Percentiles rank a stretch among this genome's conserved stretches.
These are phyloP conservation scores for Copsychus sechellarum DNA, from an alignment of 2,113 vertebrate genomes.

Conservation along the genomic window DNA sequence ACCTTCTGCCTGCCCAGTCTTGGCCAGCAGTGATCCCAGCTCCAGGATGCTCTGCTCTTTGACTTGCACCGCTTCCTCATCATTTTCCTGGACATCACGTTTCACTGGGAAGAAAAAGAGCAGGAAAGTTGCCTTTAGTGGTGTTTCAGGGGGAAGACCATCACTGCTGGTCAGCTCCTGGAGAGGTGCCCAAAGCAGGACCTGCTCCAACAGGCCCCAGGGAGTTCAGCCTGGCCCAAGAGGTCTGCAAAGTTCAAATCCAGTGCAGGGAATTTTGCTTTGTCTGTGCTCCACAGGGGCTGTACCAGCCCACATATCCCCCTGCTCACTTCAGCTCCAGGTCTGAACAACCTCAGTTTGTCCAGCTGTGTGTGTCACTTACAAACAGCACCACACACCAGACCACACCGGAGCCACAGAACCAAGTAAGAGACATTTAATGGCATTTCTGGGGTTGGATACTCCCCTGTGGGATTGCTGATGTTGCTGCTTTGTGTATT, in stretches of 20 bases:
- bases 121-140: background rate
- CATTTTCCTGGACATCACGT: constrained; percentile 94
- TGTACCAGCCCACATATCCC: background rate
- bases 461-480: background rate
- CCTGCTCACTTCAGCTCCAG: background rate
- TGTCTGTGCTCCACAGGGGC: background rate
- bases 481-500: background rate
- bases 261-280: background rate
- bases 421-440: background rate
- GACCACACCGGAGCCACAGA: background rate
- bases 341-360: background rate
- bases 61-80: constrained; percentile 96
- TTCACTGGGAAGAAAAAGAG: constrained; percentile 80
- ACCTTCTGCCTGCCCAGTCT: constrained; percentile 98
- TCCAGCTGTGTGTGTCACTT: background rate
- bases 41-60: constrained; percentile 99
- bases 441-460: background rate
- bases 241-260: background rate
- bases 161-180: background rate
- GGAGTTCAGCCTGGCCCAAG: background rate
- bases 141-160: background rate
- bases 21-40: constrained; percentile 92
- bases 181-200: background rate
- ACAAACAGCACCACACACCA: background rate
- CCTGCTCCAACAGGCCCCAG: background rate